Evolutionary conservation across 2,113 vertebrate genomes (phyloP).

Genomic region (Donacobius atricapilla): DNA sequence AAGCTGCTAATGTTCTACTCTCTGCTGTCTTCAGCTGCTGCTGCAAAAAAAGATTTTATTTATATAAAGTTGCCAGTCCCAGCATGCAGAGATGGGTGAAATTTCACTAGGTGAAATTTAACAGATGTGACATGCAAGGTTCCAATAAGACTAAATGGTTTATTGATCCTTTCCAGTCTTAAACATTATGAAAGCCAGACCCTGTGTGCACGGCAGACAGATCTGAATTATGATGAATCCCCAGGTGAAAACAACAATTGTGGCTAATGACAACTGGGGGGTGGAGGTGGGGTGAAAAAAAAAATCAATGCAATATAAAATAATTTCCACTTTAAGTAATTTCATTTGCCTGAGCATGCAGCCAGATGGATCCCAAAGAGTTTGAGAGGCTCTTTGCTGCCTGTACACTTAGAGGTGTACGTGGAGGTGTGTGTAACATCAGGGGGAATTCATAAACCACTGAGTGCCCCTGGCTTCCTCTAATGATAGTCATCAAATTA

Average conservation of each 20-base stretch:
- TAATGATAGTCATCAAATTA: background rate
- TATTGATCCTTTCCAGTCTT: conserved; percentile 47
- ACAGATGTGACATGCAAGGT: background rate
- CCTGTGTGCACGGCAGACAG: background rate
- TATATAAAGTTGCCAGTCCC: background rate
- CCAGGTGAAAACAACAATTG: conserved; percentile 37
- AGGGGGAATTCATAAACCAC: background rate
- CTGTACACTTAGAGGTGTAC: background rate
- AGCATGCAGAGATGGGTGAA: background rate
- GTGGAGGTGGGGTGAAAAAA: background rate
- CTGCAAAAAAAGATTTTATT: background rate
- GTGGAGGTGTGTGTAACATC: background rate
- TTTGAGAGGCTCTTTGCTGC: background rate
- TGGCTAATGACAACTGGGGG: background rate
- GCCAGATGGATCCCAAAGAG: background rate
- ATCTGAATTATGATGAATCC: conserved; percentile 10
- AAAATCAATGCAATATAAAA: background rate
- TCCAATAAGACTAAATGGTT: conserved; percentile 5
- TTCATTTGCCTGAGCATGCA: background rate
- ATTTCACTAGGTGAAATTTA: conserved; percentile 1
- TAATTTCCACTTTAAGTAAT: conserved; percentile 18
- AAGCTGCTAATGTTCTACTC: background rate
- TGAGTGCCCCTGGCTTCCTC: background rate
- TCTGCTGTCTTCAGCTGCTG: background rate
- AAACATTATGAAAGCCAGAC: conserved; percentile 51